A percentile compares a stretch with the other conserved stretches of the same genome.
Conservation (phyloP, 2,797 vertebrate genomes). For the Pangasius djambal region DNA sequence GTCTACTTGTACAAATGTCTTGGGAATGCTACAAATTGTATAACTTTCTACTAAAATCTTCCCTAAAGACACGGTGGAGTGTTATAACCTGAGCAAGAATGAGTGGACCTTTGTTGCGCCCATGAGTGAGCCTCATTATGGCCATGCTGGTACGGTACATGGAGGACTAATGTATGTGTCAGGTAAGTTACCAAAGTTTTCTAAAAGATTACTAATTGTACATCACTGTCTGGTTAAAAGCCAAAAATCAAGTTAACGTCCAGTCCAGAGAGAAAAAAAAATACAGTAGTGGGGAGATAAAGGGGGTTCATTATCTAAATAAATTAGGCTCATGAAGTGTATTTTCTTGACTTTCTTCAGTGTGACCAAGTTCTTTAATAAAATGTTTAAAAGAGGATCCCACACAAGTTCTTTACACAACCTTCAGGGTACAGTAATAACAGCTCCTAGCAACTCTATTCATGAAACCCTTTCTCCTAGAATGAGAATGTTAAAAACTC, state of each 20-base stretch:
- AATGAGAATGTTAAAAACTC: not conserved
- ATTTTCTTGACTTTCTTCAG: constrained; percentile 48
- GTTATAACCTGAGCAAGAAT: constrained; percentile 78
- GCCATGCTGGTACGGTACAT: constrained; percentile 80
- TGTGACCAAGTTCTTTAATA: constrained; percentile 56
- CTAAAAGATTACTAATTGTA: not conserved
- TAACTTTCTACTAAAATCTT: not conserved
- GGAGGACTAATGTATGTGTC: constrained; percentile 80
- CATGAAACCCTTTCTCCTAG: not conserved
- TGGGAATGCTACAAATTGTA: not conserved
- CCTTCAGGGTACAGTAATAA: not conserved
- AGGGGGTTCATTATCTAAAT: not conserved
- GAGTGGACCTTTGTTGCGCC: constrained; percentile 78
- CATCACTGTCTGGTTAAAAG: not conserved
- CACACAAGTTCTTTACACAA: constrained; percentile 1
- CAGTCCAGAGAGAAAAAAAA: not conserved
- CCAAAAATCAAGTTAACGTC: not conserved
- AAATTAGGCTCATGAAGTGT: not conserved
- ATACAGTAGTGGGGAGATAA: not conserved
- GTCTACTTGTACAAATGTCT: not conserved
- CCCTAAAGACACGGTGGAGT: constrained; percentile 76
- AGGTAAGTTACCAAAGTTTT: constrained; percentile 64
- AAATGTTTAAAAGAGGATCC: constrained; percentile 20
- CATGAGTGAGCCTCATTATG: constrained; percentile 81
- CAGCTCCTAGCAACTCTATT: constrained; percentile 49